Percentiles rank a stretch among this genome's conserved stretches.
Evolutionary conservation across 2,797 vertebrate genomes (phyloP).

Genomic region (Huso huso): DNA sequence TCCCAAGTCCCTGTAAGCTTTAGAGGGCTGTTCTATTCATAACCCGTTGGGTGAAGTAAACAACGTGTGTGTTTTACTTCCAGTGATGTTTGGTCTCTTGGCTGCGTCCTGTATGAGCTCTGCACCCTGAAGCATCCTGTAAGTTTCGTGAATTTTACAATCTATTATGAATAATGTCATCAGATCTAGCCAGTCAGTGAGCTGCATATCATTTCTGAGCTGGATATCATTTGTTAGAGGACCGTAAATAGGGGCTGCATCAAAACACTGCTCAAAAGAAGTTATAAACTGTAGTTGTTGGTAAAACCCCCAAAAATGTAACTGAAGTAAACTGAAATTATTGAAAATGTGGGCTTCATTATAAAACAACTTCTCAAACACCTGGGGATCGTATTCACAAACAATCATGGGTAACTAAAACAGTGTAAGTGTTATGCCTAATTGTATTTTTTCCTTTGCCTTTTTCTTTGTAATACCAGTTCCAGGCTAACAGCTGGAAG

Average conservation of each 20-base stretch:
- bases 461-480: constrained; percentile 55
- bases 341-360: neutral
- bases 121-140: constrained; percentile 85
- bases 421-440: too few species aligned
- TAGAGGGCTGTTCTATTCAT: neutral
- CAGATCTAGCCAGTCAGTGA: neutral
- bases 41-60: neutral
- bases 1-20: neutral
- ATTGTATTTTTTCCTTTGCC: neutral
- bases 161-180: neutral
- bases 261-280: too few species aligned
- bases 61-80: constrained; percentile 32
- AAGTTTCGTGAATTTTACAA: constrained; percentile 36
- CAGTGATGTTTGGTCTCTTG: constrained; percentile 93
- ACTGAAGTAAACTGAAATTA: neutral
- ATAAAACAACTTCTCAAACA: neutral
- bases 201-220: neutral
- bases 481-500: constrained; percentile 88
- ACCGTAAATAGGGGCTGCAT: too few species aligned
- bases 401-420: too few species aligned
- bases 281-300: too few species aligned
- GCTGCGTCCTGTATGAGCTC: constrained; percentile 87
- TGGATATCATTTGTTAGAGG: too few species aligned
- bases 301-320: too few species aligned
- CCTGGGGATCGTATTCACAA: too few species aligned